A percentile compares a stretch with the other conserved stretches of the same genome.
phyloP scores from a whole-genome alignment of 2,888 invertebrate genomes.

The Chrysolina haemoptera region DNA sequence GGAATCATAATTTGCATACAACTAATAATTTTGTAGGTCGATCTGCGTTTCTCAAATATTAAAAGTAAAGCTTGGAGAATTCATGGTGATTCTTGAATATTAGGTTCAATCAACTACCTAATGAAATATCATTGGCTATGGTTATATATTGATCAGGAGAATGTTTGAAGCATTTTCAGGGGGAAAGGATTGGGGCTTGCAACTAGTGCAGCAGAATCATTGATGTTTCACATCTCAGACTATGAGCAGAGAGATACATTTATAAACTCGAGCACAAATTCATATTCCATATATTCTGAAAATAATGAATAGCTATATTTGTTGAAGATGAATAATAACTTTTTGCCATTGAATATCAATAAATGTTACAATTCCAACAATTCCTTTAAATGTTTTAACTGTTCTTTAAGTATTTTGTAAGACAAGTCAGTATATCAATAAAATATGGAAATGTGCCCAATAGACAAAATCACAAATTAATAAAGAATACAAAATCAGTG shows the following conservation, averaged over 20 bases:
- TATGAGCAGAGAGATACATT: constrained; percentile 21
- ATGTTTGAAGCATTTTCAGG: constrained; percentile 4
- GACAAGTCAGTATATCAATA: background rate
- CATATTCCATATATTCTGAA: background rate
- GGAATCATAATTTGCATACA: background rate
- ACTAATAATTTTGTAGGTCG: background rate
- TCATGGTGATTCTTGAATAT: background rate
- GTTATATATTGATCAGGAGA: no score
- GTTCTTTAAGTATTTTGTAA: no score
- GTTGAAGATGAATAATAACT: no score
- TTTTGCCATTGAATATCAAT: background rate
- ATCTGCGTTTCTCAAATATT: no score
- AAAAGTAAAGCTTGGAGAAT: background rate
- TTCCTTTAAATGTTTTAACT: no score
- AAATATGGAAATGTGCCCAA: constrained; percentile 19
- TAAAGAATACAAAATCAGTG: constrained; percentile 28
- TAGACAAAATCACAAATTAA: constrained; percentile 13
- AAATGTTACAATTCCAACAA: background rate
- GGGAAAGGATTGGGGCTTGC: constrained; percentile 38
- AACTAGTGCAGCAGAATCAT: constrained; percentile 48
- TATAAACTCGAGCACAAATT: constrained; percentile 22
- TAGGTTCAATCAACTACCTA: background rate
- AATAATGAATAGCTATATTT: background rate
- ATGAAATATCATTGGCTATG: no score
- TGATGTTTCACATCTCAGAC: constrained; percentile 50